Conservation (phyloP, 2,888 invertebrate species). For the Acronicta alni region DNA sequence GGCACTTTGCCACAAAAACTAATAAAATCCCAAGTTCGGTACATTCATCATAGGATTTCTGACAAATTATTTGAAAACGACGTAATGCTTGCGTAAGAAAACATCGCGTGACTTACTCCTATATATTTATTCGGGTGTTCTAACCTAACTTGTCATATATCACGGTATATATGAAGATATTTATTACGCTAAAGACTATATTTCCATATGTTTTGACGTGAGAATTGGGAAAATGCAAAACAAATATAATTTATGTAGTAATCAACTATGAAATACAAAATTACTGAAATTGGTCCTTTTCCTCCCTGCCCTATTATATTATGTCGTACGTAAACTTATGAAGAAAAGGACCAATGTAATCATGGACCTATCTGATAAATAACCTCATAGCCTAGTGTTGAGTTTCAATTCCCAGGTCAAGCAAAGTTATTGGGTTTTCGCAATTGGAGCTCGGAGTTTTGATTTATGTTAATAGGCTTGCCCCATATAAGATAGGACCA, state of each 20-base stretch:
- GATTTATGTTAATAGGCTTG: too few species aligned
- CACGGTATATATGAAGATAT: conserved; percentile 39
- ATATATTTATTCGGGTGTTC: conserved; percentile 48
- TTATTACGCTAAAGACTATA: conserved; percentile 14
- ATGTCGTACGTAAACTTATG: too few species aligned
- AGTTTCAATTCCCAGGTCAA: too few species aligned
- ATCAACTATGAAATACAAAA: too few species aligned
- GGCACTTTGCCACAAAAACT: neutral
- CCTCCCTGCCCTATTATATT: too few species aligned
- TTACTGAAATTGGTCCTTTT: too few species aligned
- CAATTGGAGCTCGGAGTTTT: too few species aligned
- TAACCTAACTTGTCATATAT: conserved; percentile 45
- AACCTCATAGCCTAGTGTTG: too few species aligned
- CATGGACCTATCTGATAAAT: too few species aligned
- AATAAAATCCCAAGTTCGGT: neutral
- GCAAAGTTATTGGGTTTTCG: too few species aligned
- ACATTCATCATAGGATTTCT: conserved; percentile 42
- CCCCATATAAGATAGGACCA: too few species aligned
- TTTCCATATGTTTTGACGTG: neutral
- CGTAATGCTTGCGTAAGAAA: conserved; percentile 22
- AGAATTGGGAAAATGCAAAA: neutral
- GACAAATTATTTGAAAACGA: conserved; percentile 49
- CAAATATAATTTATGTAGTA: neutral
- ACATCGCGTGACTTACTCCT: conserved; percentile 54
- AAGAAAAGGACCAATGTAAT: too few species aligned